Base-by-base conservation (phyloP, 2,888 invertebrate genomes). In the Pandemis cinnamomeana region DNA sequence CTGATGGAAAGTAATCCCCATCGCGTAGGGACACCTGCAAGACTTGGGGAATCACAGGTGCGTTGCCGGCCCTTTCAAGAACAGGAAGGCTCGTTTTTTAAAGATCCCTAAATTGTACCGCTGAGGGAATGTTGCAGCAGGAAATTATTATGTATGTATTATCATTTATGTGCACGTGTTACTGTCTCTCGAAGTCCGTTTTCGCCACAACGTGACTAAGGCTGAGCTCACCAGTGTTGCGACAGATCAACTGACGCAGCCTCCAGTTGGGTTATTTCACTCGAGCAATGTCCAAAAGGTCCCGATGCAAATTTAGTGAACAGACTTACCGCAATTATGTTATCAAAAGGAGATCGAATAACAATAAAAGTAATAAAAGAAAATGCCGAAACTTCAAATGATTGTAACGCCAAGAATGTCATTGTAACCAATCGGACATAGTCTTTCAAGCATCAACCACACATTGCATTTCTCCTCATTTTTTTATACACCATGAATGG, bases 191-290 rank as follows among this genome's bases (percentile, higher is more conserved):
- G 15, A 41, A 46, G 42, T 61, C 71, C 42, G 42, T 62, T 72
- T 67, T 53, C 66, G 67, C 27, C 71, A 72, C 61, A 51, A n/a
- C 36, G 53, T 72, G 71, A 72, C 67, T 71, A 61, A 71, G 4
- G 13, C 53, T n/a, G 51, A 55, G 44, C 36, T 27, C 41, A 64
- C 41, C 13, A 3, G 15, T 10, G 42, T 71, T 71, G 51, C 71
- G 15, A 71, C 61, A 71, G 10, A 55, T 15, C 15, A 46, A 64
- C 46, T 58, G 71, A 71, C 64, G 11, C 51, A 58, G 66, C 36
- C n/a, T 41, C n/a, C 10, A 10, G 41, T 51, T 36, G 42, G 53
- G 51, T 27, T 15, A 55, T 41, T 67, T 53, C 44, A 36, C 60
- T 61, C 53, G 53, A 67, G 58, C 60, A 66, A 61, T 61, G n/a